Evolutionary conservation across 37 sponge, comb jelly and placozoan species (phyloP), one percentile per base, ranked within the genome.

Genomic region (Haliclona indistincta): DNA sequence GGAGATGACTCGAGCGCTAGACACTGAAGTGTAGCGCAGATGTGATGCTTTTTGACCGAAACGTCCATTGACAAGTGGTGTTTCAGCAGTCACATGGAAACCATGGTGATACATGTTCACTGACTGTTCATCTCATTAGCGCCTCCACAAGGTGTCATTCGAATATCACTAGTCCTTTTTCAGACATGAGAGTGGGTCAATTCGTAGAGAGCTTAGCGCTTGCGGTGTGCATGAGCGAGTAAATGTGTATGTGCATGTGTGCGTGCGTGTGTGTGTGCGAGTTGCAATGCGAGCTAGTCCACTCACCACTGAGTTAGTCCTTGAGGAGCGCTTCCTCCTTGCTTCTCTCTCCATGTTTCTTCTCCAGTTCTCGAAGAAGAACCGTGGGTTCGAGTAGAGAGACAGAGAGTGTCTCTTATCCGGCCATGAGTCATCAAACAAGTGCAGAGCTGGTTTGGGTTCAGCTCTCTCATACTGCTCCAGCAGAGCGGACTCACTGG

Each of bases 341-440:
- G 84, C 38, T 28, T 54, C 38, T 19, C 30, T 67, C 39, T 84
- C 62, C 51, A 84, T 60, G 1, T 32, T 34, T 35, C 20, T n/a
- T 44, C 78, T 77, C 86, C 86, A 85, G 68, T 77, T 54, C 70
- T 85, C 77, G 33, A 85, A 85, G 58, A 85, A 85, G 73, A 72
- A 85, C 55, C 38, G 28, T 41, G 86, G 86, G n/a, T 78, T 39
- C 0, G 79, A 78, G 56, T 61, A 58, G 34, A 77, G n/a, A n/a
- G 70, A 63, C 67, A 63, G n/a, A 35, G 79, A 38, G 47, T 65
- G 7, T 35, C 37, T 64, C 22, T 77, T 77, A 51, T 84, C 84
- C 47, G 70, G 67, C 38, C 77, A 52, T 7, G 39, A 4, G 3
- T 30, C 13, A 1, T 43, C 32, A 62, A 85, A 65, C 37, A 30